These are phyloP conservation scores for Callinectes sapidus DNA, from an alignment of 2,888 invertebrate species.

Conservation along the genomic window DNA sequence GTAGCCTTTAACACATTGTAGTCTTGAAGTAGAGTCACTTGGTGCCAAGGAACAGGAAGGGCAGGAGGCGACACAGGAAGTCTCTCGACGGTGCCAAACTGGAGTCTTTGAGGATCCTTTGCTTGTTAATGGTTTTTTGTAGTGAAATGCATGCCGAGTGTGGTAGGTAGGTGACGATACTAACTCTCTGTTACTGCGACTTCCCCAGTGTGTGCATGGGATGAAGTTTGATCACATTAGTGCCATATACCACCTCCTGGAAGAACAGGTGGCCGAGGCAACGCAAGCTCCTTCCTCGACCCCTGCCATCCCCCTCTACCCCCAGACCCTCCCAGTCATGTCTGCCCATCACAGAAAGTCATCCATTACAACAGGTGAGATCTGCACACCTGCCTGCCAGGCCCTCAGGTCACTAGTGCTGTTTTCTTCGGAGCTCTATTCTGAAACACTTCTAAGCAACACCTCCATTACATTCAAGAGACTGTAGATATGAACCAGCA, in stretches of 20 bases:
- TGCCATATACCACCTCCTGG: slow-evolving; percentile 72
- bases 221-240: slow-evolving; percentile 72
- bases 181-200: slow-evolving; percentile 53
- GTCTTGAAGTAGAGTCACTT: background rate
- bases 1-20: background rate
- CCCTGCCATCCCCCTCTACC: slow-evolving; percentile 73
- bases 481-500: too few relatives aligned
- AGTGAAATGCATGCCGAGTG: background rate
- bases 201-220: slow-evolving; percentile 68
- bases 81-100: background rate
- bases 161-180: slow-evolving; percentile 39
- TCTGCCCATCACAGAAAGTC: slow-evolving; percentile 77
- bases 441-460: background rate
- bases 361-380: slow-evolving; percentile 78
- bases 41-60: background rate
- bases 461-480: too few relatives aligned
- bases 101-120: background rate
- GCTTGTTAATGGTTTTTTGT: slow-evolving; percentile 3
- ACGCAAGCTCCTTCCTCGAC: slow-evolving; percentile 58
- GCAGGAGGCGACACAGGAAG: background rate
- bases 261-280: slow-evolving; percentile 73
- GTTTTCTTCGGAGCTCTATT: background rate
- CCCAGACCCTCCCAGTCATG: slow-evolving; percentile 75
- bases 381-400: background rate
- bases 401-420: background rate